Evolutionary conservation across 37 sponge, comb jelly and placozoan species (phyloP).

Genomic region (Aphrocallistes beatrix): DNA sequence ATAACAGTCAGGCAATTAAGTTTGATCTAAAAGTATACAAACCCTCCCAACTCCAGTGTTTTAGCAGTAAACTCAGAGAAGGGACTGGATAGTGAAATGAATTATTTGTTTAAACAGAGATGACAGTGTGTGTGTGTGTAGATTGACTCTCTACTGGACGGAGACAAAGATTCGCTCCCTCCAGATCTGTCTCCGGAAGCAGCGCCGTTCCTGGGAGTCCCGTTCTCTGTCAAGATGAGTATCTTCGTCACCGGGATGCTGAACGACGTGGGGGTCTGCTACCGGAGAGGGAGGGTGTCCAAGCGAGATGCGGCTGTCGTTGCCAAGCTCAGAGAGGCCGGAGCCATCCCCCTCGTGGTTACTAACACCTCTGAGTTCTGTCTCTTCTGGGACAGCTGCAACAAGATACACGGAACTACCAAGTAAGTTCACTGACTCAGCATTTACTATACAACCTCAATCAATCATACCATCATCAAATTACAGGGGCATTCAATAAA

Average conservation of each 20-base stretch:
- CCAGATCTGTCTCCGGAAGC: slow-evolving; percentile 17
- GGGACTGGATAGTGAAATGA: background rate
- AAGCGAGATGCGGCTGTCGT: slow-evolving; percentile 37
- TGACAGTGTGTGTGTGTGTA: background rate
- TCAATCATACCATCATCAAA: too few relatives aligned
- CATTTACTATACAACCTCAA: too few relatives aligned
- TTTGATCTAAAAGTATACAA: too few relatives aligned
- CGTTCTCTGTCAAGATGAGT: slow-evolving; percentile 44
- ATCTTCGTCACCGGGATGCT: slow-evolving; percentile 36
- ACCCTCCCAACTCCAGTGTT: too few relatives aligned
- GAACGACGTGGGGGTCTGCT: slow-evolving; percentile 31
- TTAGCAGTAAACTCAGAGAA: too few relatives aligned
- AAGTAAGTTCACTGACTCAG: too few relatives aligned
- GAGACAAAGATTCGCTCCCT: background rate
- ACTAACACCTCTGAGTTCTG: slow-evolving; percentile 49
- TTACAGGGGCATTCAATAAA: too few relatives aligned
- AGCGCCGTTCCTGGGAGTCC: slow-evolving; percentile 41
- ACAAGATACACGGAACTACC: slow-evolving; percentile 47
- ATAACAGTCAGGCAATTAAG: too few relatives aligned
- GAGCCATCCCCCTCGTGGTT: slow-evolving; percentile 42
- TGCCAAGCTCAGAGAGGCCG: slow-evolving; percentile 30
- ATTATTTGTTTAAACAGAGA: background rate
- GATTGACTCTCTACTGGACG: background rate
- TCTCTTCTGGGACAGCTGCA: slow-evolving; percentile 43
- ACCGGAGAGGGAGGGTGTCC: slow-evolving; percentile 21